Conservation (phyloP, 1,140 invertebrate species). For the Papilio polytes region DNA sequence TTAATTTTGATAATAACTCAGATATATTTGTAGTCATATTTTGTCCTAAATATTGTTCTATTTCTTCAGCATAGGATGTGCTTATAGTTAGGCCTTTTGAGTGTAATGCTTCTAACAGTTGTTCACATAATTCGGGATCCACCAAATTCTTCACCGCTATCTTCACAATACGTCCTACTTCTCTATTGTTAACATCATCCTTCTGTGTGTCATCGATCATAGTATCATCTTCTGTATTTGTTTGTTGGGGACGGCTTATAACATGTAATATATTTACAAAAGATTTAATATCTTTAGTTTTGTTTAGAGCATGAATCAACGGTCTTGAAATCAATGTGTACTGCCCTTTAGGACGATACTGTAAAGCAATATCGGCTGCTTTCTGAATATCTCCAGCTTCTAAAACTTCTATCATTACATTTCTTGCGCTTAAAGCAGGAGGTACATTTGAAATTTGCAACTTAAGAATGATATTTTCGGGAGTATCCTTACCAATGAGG, state of each 20-base stretch:
- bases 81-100: conserved; percentile 87
- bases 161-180: conserved; percentile 83
- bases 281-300: conserved; percentile 85
- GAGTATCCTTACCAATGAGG: conserved; percentile 83
- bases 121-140: conserved; percentile 59
- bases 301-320: conserved; percentile 84
- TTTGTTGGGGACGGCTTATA: conserved; percentile 52
- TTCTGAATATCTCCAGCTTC: conserved; percentile 81
- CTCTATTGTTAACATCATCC: conserved; percentile 61
- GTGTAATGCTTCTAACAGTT: conserved; percentile 83
- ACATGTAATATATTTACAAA: conserved; percentile 74
- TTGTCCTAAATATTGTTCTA: conserved; percentile 86
- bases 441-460: conserved; percentile 84
- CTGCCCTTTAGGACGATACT: conserved; percentile 84
- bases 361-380: conserved; percentile 84
- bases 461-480: conserved; percentile 82
- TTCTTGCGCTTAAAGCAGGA: conserved; percentile 82
- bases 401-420: conserved; percentile 85
- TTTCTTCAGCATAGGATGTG: conserved; percentile 83
- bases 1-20: conserved; percentile 85
- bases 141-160: conserved; percentile 71
- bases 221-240: conserved; percentile 60
- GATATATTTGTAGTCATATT: conserved; percentile 86
- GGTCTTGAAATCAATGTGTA: conserved; percentile 81
- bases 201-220: conserved; percentile 56